Evolutionary conservation across 1,140 invertebrate genomes (phyloP).

Genomic region (Halotydeus destructor): DNA sequence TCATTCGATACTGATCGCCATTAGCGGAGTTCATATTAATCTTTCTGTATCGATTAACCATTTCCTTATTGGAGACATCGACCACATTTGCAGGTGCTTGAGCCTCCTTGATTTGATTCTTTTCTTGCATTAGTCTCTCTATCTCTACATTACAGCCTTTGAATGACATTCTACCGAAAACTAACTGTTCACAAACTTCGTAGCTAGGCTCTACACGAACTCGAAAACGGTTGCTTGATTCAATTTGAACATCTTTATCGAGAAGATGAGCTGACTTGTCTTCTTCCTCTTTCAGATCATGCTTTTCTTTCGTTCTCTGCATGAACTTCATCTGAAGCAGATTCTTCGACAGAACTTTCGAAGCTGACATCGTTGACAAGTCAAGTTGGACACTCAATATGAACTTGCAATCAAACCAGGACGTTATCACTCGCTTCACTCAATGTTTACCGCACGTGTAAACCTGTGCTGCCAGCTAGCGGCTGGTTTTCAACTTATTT

Average conservation of each 20-base stretch:
- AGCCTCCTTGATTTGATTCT: neutral
- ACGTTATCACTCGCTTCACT: neutral
- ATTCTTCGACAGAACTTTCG: constrained; percentile 18
- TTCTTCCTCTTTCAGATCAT: constrained; percentile 48
- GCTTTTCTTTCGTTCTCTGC: constrained; percentile 61
- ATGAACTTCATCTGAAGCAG: constrained; percentile 43
- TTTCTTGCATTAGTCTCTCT: constrained; percentile 28
- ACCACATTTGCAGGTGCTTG: neutral
- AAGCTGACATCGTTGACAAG: constrained; percentile 5
- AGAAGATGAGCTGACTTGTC: constrained; percentile 42
- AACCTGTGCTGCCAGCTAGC: neutral
- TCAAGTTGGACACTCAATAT: neutral
- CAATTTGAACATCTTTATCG: constrained; percentile 32
- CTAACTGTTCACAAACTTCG: constrained; percentile 44
- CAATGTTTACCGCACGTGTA: constrained; percentile 3
- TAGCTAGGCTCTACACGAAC: constrained; percentile 57
- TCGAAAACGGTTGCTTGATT: constrained; percentile 27
- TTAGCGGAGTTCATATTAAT: neutral
- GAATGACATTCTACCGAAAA: constrained; percentile 59
- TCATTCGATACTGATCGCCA: neutral
- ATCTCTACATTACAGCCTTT: constrained; percentile 72
- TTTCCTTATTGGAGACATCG: constrained; percentile 9
- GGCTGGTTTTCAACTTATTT: no score
- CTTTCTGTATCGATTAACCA: constrained; percentile 10
- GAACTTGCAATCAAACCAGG: neutral